Evolutionary conservation across 2,113 vertebrate species (phyloP).

Genomic region (Pachycephala philippinensis): DNA sequence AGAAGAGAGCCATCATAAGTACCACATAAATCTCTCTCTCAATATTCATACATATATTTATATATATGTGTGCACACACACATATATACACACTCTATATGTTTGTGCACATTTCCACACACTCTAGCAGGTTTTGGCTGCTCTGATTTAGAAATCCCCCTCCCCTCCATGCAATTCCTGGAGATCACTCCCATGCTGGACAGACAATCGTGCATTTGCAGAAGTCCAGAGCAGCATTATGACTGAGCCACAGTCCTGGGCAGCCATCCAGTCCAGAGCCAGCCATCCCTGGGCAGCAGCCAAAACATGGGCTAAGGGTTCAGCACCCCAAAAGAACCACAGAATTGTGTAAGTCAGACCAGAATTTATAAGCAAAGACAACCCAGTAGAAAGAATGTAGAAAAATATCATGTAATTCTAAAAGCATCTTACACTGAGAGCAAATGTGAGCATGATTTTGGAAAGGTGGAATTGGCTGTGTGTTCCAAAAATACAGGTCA

Average conservation of each 20-base stretch:
- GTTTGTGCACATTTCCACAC: neutral
- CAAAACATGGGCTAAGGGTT: neutral
- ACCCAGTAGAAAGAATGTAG: neutral
- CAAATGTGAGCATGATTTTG: neutral
- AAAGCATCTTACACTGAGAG: neutral
- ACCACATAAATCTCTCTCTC: neutral
- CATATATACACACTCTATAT: rapidly evolving
- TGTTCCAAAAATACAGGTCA: neutral
- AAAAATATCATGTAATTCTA: neutral
- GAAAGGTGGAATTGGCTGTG: neutral
- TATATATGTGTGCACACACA: too few species aligned
- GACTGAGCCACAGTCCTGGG: neutral
- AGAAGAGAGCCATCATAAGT: neutral
- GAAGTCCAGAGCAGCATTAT: neutral
- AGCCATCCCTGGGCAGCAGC: neutral
- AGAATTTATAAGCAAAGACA: neutral
- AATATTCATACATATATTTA: neutral
- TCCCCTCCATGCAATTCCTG: neutral
- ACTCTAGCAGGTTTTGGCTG: neutral
- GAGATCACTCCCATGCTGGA: neutral
- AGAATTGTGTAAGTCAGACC: neutral
- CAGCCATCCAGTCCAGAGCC: neutral
- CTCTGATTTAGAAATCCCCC: neutral
- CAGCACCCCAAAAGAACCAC: neutral
- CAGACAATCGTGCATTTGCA: neutral